These are phyloP conservation scores for Drosophila tripunctata DNA, from an alignment of 2,888 invertebrate species.

Conservation along the genomic window DNA sequence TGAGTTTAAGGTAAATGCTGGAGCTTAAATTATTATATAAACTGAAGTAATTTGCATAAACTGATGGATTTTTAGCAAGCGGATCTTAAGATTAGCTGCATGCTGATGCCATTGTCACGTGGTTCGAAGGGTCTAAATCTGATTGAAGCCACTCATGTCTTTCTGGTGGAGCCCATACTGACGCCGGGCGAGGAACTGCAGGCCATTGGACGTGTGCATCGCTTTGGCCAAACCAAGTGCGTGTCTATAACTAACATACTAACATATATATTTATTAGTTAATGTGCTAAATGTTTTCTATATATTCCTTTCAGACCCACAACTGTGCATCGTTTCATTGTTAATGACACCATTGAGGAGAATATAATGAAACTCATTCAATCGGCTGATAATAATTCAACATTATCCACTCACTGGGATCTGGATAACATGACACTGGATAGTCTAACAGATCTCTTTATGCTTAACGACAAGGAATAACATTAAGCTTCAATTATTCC, in stretches of 20 bases:
- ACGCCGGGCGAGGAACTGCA: conserved; percentile 90
- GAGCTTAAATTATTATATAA: too few relatives aligned
- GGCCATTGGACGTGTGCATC: conserved; percentile 91
- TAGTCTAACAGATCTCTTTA: conserved; percentile 68
- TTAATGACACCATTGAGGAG: conserved; percentile 89
- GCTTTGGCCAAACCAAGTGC: conserved; percentile 91
- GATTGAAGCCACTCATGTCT: conserved; percentile 91
- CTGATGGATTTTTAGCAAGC: conserved; percentile 83
- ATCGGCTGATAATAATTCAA: conserved; percentile 82
- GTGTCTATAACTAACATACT: conserved; percentile 6
- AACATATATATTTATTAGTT: neutral
- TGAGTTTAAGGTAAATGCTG: conserved; percentile 85
- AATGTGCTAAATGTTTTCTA: neutral
- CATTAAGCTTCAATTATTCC: neutral
- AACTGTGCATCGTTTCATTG: conserved; percentile 89
- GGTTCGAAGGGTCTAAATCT: conserved; percentile 92
- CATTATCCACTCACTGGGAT: conserved; percentile 75
- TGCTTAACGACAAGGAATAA: conserved; percentile 34
- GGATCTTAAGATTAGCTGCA: conserved; percentile 85
- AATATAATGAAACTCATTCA: conserved; percentile 84
- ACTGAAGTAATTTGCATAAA: too few relatives aligned
- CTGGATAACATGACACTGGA: conserved; percentile 74
- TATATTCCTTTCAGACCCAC: conserved; percentile 84
- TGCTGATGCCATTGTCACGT: conserved; percentile 88
- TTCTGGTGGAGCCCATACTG: conserved; percentile 90